Conservation (phyloP, 1,140 invertebrate species). For the Drosophila yakuba region DNA sequence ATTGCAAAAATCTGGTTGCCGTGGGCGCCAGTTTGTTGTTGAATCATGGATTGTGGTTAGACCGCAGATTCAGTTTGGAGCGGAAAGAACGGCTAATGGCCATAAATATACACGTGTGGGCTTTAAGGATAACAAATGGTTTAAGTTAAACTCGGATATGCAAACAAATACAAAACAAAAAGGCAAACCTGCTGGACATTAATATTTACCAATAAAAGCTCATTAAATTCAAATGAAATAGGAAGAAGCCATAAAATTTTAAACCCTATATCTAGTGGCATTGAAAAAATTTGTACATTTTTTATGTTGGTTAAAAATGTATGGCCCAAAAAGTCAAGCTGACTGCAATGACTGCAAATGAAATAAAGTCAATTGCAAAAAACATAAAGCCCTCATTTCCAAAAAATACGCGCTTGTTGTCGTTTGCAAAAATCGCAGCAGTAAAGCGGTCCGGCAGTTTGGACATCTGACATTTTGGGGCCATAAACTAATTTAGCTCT, state of each 20-base stretch:
- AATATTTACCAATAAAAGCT: constrained; percentile 7
- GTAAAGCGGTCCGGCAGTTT: constrained; percentile 7
- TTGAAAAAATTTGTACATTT: too few species aligned
- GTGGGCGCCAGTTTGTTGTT: constrained; percentile 12
- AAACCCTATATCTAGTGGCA: too few species aligned
- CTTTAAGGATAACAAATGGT: constrained; percentile 9
- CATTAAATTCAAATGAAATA: constrained; percentile 3
- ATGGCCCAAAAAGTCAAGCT: too few species aligned
- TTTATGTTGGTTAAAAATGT: too few species aligned
- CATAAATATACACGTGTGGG: constrained; percentile 2
- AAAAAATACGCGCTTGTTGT: not conserved
- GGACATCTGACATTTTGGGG: constrained; percentile 27
- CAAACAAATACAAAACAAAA: not conserved
- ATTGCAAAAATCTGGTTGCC: constrained; percentile 46
- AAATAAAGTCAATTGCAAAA: too few species aligned
- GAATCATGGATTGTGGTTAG: constrained; percentile 62
- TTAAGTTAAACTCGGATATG: not conserved
- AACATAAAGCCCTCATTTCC: not conserved
- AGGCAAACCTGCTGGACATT: not conserved
- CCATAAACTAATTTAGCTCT: constrained; percentile 46
- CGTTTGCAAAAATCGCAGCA: not conserved
- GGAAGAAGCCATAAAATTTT: not conserved
- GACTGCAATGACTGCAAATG: too few species aligned
- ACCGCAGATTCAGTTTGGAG: constrained; percentile 47
- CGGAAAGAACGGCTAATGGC: constrained; percentile 13